Conservation (phyloP, 2,888 invertebrate species). For the Xestobium rufovillosum region DNA sequence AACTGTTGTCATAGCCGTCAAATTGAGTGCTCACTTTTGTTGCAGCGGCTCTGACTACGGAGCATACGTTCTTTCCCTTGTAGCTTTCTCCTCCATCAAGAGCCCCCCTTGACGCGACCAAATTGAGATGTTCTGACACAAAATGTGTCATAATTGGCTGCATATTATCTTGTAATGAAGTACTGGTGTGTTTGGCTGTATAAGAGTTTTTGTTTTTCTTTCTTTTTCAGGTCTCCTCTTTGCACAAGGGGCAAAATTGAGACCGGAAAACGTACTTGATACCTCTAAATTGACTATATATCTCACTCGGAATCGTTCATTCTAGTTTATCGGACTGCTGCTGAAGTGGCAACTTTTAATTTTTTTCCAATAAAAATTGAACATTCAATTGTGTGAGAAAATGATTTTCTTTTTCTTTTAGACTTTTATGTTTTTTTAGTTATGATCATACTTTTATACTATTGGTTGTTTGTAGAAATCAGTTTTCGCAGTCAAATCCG, state of each 20-base stretch:
- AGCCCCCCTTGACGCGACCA: slow-evolving; percentile 31
- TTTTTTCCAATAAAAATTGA: no score
- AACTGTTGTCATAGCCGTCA: slow-evolving; percentile 44
- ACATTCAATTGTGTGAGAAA: no score
- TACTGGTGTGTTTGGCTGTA: slow-evolving; percentile 34
- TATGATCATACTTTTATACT: no score
- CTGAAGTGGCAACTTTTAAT: no score
- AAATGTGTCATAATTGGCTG: slow-evolving; percentile 29
- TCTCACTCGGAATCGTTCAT: no score
- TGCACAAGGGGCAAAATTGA: slow-evolving; percentile 72
- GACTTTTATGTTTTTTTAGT: no score
- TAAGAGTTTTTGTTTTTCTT: slow-evolving; percentile 41
- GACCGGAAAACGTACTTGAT: slow-evolving; percentile 36
- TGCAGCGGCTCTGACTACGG: slow-evolving; percentile 45
- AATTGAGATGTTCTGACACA: slow-evolving; percentile 18
- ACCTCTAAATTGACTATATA: slow-evolving; percentile 31
- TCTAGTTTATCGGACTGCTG: no score
- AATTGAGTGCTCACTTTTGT: slow-evolving; percentile 40
- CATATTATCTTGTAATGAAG: slow-evolving; percentile 22
- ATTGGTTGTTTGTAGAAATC: slow-evolving; percentile 10
- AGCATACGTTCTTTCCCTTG: slow-evolving; percentile 36
- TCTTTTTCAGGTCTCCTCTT: slow-evolving; percentile 83
- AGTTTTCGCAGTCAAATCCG: slow-evolving; percentile 24
- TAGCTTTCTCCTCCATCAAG: slow-evolving; percentile 33
- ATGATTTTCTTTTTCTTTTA: no score